Conservation (phyloP, 2,797 vertebrate species). For the Pygocentrus nattereri region DNA sequence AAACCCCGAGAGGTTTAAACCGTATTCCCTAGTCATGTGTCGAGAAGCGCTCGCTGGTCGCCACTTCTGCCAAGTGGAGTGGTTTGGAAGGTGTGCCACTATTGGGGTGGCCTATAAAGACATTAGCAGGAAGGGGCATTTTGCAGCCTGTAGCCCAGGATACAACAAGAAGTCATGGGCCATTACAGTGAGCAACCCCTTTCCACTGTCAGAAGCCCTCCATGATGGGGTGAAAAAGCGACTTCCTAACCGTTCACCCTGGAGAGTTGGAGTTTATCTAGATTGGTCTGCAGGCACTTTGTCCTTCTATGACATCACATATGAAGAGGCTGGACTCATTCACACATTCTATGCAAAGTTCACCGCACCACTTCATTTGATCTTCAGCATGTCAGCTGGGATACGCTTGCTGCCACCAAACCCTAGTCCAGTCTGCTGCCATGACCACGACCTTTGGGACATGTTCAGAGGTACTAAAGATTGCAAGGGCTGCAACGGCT, state of each 20-base stretch:
- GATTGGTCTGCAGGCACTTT: slow-evolving; percentile 21
- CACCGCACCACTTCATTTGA: slow-evolving; percentile 3
- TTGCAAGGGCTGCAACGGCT: slow-evolving; percentile 2
- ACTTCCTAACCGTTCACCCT: background rate
- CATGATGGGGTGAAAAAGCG: background rate
- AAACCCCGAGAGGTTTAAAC: background rate
- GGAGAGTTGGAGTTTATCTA: slow-evolving; percentile 6
- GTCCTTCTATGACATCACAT: slow-evolving; percentile 23
- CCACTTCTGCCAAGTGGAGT: slow-evolving; percentile 35
- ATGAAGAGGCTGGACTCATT: background rate
- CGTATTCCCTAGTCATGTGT: slow-evolving; percentile 1
- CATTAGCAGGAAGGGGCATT: slow-evolving; percentile 9
- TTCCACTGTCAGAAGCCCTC: background rate
- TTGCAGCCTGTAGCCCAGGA: background rate
- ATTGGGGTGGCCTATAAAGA: slow-evolving; percentile 35
- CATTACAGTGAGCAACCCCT: background rate
- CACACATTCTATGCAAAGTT: slow-evolving; percentile 11
- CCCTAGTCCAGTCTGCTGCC: background rate
- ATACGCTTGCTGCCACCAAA: background rate
- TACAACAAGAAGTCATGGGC: slow-evolving; percentile 33
- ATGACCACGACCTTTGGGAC: slow-evolving; percentile 32
- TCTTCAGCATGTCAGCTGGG: slow-evolving; percentile 5
- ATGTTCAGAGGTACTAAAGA: background rate
- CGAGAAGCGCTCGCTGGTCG: background rate
- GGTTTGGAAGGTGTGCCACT: slow-evolving; percentile 19